Evolutionary conservation across 2,113 vertebrate genomes (phyloP), one percentile per base, ranked within the genome.

Genomic region (Butorides virescens): DNA sequence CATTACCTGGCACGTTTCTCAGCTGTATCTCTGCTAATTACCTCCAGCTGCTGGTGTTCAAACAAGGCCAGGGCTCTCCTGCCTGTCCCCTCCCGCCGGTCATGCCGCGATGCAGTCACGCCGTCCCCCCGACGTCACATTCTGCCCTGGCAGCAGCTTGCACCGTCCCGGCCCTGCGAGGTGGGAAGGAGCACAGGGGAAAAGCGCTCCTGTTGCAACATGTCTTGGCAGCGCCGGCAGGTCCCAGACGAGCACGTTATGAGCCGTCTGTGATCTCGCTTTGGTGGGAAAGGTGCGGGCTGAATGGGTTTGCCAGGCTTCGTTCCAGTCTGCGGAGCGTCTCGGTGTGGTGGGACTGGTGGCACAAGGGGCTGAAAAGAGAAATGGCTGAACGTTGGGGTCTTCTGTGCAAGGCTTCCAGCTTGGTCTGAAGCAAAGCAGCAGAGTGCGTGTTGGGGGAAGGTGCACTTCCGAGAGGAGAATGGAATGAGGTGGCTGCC

Each of bases 361-460:
- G 39, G 39, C 34, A 42, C 37, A 36, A 55, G 39, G 53, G n/a
- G 30, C 70, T 53, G 68, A 10, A 39, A 39, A 5, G 42, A 74
- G 77, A n/a, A 75, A 17, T 10, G 0, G 2, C 12, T 2, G 7
- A 55, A 65, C 0, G 0, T 19, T 2, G 8, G 49, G 49, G 13
- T 87, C 26, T 30, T 20, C 32, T 25, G 27, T 29, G 61, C 0
- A 1, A 46, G 34, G 52, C 46, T 71, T 59, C 0, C 3, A 49
- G 56, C 56, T 86, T 0, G 0, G 5, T 26, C 59, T 9, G 12
- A 77, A 53, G 39, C 1, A 8, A 18, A 81, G 77, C 2, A 46
- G 26, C 46, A 5, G 15, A 3, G 0, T 1, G 1, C 1, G 15
- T 70, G 44, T 44, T 20, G 8, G 4, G 7, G 37, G 6, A 39